Conservation (phyloP, 2,113 vertebrate species). For the Epinephelus fuscoguttatus region DNA sequence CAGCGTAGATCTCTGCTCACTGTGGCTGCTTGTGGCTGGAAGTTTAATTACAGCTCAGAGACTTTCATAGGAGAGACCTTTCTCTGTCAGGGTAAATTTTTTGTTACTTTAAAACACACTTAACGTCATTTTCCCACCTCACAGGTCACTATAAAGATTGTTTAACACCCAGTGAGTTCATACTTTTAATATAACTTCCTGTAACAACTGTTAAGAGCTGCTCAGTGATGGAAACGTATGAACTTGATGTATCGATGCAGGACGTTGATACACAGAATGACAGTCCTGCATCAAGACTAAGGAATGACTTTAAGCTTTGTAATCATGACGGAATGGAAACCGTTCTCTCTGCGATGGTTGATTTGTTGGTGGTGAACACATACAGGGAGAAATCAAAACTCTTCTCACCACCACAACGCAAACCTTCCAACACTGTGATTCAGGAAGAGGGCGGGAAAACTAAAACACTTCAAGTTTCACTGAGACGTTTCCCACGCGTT, state of each 20-base stretch:
- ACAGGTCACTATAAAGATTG: not conserved
- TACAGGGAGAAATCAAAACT: not conserved
- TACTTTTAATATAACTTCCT: too few relatives aligned
- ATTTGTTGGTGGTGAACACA: conserved; percentile 10
- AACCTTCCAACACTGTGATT: not conserved
- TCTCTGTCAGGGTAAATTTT: not conserved
- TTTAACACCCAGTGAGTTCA: not conserved
- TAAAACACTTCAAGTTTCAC: not conserved
- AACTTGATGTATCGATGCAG: too few relatives aligned
- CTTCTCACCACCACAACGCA: not conserved
- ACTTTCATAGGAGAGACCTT: not conserved
- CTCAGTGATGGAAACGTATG: not conserved
- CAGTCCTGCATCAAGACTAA: not conserved
- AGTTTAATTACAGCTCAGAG: too few relatives aligned
- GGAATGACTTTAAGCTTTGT: not conserved
- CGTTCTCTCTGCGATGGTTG: not conserved
- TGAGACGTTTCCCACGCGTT: not conserved
- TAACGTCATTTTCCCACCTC: not conserved
- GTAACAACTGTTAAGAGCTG: not conserved
- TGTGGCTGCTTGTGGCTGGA: too few relatives aligned
- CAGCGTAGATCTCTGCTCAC: too few relatives aligned
- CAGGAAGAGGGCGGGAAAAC: not conserved
- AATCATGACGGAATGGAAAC: not conserved
- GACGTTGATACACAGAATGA: not conserved
- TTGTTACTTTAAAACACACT: too few relatives aligned